Evolutionary conservation across 1,140 invertebrate species (phyloP), one percentile per base, ranked within the genome.

Genomic region (Lepeophtheirus salmonis): DNA sequence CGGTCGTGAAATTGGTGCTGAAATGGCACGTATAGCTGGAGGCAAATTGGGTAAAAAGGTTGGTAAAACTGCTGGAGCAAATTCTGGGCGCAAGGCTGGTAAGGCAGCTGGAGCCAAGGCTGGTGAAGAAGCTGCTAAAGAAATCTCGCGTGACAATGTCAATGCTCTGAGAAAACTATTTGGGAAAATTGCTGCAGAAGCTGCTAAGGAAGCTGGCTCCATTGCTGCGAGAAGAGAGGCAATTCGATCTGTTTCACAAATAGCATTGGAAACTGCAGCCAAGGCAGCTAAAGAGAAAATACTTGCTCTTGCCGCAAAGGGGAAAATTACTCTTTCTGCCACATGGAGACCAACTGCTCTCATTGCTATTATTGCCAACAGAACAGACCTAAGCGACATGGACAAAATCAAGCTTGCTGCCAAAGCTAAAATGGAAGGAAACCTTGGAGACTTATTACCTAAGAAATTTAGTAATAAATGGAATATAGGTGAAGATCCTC

Each of bases 401-500:
- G 59, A 61, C 59, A 61, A 61, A 26, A 61, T 61, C 50, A 61
- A 52, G 21, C 25, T 61, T 2, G 59, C 59, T n/a, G 59, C 59
- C 17, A 57, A 53, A 21, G 59, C 59, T 23, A 61, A 61, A 18
- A 61, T 61, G 59, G 59, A 61, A 50, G 59, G 59, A 2, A 61
- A 61, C 25, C 59, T 61, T 16, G 51, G 51, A 20, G 59, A 61
- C 17, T 16, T 61, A 10, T 30, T 61, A 17, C 59, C 59, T 3
- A 18, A 61, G 50, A 61, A 50, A 25, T 61, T 61, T 20, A 25
- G n/a, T 20, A 25, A 25, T 18, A 61, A 53, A 22, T 17, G 16
- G 20, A 57, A 57, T 16, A 14, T 26, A 41, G 55, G 25, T 1
- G 59, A 61, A 2, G 59, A 61, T 26, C 50, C 18, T 13, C 23